phyloP scores from a whole-genome alignment of 2,888 invertebrate genomes.

The Drosophila ustulata region DNA sequence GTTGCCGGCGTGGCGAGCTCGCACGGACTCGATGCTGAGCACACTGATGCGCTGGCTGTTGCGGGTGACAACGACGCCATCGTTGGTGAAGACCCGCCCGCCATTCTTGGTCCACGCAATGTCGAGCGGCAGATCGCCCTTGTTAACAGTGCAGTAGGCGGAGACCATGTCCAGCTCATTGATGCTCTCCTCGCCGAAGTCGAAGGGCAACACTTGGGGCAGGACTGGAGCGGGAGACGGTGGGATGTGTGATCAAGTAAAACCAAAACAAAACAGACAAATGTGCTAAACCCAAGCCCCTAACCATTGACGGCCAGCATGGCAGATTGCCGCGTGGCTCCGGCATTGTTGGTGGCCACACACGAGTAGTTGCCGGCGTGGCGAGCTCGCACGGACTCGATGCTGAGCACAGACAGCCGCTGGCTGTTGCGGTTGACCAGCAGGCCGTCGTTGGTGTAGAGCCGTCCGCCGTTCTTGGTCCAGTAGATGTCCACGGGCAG shows the following conservation, averaged over 20 bases:
- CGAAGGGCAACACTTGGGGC: slow-evolving; percentile 88
- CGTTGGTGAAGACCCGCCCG: slow-evolving; percentile 85
- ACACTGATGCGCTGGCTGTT: slow-evolving; percentile 88
- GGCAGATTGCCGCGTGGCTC: slow-evolving; percentile 86
- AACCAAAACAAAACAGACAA: slow-evolving; percentile 43
- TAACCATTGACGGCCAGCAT: slow-evolving; percentile 87
- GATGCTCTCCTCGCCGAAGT: slow-evolving; percentile 89
- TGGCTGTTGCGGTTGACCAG: slow-evolving; percentile 87
- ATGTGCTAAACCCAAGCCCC: slow-evolving; percentile 7
- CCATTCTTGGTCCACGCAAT: slow-evolving; percentile 90
- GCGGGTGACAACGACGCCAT: slow-evolving; percentile 86
- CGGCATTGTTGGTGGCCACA: slow-evolving; percentile 87
- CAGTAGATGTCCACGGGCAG: slow-evolving; percentile 91
- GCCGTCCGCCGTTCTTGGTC: slow-evolving; percentile 87
- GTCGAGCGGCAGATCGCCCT: slow-evolving; percentile 91
- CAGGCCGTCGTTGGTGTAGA: slow-evolving; percentile 86
- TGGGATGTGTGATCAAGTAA: slow-evolving; percentile 22
- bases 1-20: slow-evolving; percentile 87
- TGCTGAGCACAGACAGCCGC: slow-evolving; percentile 88
- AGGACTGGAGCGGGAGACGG: slow-evolving; percentile 28
- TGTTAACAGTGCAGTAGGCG: slow-evolving; percentile 89
- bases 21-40: slow-evolving; percentile 88
- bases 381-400: slow-evolving; percentile 87
- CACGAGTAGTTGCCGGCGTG: slow-evolving; percentile 89
- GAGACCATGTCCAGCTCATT: slow-evolving; percentile 90